A percentile compares a stretch with the other conserved stretches of the same genome.
Evolutionary conservation across 2,113 vertebrate genomes (phyloP).

Genomic region (Aviceda subcristata): DNA sequence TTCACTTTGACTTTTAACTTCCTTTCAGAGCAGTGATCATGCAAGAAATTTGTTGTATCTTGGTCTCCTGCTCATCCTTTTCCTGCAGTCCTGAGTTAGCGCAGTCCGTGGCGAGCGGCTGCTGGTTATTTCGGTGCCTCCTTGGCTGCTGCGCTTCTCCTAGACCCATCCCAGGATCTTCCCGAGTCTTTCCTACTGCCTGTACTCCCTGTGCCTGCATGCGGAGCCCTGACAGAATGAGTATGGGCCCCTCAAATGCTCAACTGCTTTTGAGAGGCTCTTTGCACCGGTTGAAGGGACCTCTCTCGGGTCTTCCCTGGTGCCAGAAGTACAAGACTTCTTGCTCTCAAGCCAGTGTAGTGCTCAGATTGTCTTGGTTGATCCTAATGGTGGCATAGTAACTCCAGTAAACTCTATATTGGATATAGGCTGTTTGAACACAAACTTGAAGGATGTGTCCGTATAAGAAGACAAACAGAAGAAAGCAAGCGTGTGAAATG

Average conservation of each 20-base stretch:
- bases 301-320: not conserved
- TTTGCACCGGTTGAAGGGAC: not conserved
- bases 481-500: not conserved
- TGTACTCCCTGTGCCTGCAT: not conserved
- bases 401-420: not conserved
- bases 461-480: not conserved
- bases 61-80: not conserved
- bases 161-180: not conserved
- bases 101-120: not conserved
- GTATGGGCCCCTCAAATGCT: not conserved
- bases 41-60: not conserved
- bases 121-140: not conserved
- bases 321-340: not conserved
- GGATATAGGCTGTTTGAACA: not conserved
- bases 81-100: not conserved
- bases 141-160: not conserved
- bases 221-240: not conserved
- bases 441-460: not conserved
- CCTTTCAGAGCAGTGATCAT: not conserved
- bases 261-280: not conserved
- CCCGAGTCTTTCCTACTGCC: not conserved
- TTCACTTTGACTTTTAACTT: not conserved
- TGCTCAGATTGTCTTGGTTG: not conserved
- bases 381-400: not conserved
- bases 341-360: not conserved